Percentiles rank a stretch among this genome's conserved stretches.
Conservation (phyloP, 2,113 vertebrate genomes). For the Siniperca chuatsi region DNA sequence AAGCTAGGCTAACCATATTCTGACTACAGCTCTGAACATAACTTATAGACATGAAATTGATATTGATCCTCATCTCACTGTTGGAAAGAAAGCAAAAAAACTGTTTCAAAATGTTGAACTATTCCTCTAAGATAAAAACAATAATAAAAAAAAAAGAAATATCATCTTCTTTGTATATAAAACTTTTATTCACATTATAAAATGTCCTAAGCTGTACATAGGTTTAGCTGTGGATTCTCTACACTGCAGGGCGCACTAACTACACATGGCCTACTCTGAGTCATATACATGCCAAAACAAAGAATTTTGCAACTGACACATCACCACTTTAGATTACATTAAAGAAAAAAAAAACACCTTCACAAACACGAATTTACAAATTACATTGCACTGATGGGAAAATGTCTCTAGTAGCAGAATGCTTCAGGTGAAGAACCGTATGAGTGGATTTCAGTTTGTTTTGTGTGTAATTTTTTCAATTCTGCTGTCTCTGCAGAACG, state of each 20-base stretch:
- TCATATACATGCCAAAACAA: slow-evolving; percentile 69
- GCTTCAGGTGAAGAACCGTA: neutral
- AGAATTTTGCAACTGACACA: slow-evolving; percentile 45
- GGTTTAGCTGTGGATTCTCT: slow-evolving; percentile 51
- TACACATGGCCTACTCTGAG: slow-evolving; percentile 61
- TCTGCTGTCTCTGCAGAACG: neutral
- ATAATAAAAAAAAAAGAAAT: neutral
- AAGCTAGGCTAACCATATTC: neutral
- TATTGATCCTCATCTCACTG: neutral
- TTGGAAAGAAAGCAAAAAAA: neutral
- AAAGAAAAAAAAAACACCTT: slow-evolving; percentile 4
- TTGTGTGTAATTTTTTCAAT: neutral
- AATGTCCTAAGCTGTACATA: slow-evolving; percentile 83
- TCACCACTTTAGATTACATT: slow-evolving; percentile 34
- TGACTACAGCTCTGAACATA: neutral
- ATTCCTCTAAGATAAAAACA: too few relatives aligned
- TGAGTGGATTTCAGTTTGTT: neutral
- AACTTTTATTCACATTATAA: slow-evolving; percentile 93
- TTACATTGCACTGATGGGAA: slow-evolving; percentile 28
- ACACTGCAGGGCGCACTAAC: slow-evolving; percentile 64
- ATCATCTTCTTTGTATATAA: slow-evolving; percentile 69
- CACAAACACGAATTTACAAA: slow-evolving; percentile 55
- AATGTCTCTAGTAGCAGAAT: slow-evolving; percentile 20
- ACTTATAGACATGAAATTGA: neutral
- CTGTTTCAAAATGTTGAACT: neutral